These are phyloP conservation scores for Chironomus tepperi DNA, from an alignment of 1,140 invertebrate species.

Conservation along the genomic window DNA sequence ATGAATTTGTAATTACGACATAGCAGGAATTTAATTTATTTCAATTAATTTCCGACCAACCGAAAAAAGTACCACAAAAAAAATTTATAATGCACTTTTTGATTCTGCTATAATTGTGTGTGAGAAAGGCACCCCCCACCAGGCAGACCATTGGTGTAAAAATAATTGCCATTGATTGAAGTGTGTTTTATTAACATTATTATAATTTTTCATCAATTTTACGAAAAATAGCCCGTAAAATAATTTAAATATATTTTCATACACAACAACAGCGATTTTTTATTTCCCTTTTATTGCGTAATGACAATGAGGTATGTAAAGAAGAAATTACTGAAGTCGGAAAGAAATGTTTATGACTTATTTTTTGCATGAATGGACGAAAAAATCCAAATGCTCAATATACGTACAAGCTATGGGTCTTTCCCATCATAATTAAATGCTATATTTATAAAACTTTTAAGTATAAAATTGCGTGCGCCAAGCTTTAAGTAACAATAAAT, in stretches of 20 bases:
- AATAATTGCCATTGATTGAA: too few species aligned
- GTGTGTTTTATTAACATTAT: too few species aligned
- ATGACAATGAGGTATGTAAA: background rate
- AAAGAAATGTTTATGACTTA: slow-evolving; percentile 9
- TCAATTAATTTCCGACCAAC: background rate
- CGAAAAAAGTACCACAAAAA: too few species aligned
- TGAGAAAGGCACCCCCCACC: too few species aligned
- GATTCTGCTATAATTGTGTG: too few species aligned
- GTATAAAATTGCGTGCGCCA: background rate
- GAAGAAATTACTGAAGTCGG: background rate
- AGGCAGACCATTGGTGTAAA: too few species aligned
- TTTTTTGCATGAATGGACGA: background rate
- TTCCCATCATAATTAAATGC: background rate
- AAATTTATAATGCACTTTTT: too few species aligned
- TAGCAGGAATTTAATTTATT: background rate
- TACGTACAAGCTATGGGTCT: background rate
- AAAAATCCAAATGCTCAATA: background rate
- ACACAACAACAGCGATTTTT: background rate
- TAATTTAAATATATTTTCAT: too few species aligned
- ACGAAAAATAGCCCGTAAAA: too few species aligned
- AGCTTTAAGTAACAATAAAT: background rate
- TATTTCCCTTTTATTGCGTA: slow-evolving; percentile 5
- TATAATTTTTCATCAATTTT: too few species aligned
- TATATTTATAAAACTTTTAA: background rate
- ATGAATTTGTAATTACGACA: slow-evolving; percentile 14